phyloP scores from a whole-genome alignment of 2,888 invertebrate genomes.

The Dryadula phaetusa region DNA sequence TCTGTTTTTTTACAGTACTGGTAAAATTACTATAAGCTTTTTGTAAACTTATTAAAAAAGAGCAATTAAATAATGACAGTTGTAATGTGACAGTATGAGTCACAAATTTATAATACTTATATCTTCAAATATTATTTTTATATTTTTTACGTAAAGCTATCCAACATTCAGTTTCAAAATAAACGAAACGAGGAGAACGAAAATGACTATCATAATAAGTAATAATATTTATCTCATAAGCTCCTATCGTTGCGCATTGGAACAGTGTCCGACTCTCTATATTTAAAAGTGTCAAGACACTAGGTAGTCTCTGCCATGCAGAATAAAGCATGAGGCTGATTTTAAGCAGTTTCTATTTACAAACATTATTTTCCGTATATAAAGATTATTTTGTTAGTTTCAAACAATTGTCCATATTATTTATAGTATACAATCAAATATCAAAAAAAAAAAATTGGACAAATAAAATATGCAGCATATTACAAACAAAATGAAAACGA shows the following conservation, averaged over 20 bases:
- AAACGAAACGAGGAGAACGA: neutral
- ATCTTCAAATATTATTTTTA: neutral
- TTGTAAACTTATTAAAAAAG: too few relatives aligned
- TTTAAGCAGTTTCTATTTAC: too few relatives aligned
- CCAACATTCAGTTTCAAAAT: neutral
- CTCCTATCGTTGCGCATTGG: too few relatives aligned
- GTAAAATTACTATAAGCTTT: too few relatives aligned
- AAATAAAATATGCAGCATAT: neutral
- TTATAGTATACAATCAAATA: neutral
- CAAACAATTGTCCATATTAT: neutral
- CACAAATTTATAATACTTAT: neutral
- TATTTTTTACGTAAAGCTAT: neutral
- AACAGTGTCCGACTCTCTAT: too few relatives aligned
- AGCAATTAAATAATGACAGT: too few relatives aligned
- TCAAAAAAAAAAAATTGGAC: neutral
- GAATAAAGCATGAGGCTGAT: too few relatives aligned
- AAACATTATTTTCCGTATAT: too few relatives aligned
- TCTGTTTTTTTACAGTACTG: too few relatives aligned
- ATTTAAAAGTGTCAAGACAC: too few relatives aligned
- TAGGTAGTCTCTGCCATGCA: too few relatives aligned
- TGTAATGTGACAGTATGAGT: neutral
- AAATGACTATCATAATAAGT: neutral
- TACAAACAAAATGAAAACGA: constrained; percentile 2
- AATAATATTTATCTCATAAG: neutral
- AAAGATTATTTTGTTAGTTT: too few relatives aligned